Evolutionary conservation across 2,888 invertebrate species (phyloP), one percentile per base, ranked within the genome.

Genomic region (Podabrus alpinus): DNA sequence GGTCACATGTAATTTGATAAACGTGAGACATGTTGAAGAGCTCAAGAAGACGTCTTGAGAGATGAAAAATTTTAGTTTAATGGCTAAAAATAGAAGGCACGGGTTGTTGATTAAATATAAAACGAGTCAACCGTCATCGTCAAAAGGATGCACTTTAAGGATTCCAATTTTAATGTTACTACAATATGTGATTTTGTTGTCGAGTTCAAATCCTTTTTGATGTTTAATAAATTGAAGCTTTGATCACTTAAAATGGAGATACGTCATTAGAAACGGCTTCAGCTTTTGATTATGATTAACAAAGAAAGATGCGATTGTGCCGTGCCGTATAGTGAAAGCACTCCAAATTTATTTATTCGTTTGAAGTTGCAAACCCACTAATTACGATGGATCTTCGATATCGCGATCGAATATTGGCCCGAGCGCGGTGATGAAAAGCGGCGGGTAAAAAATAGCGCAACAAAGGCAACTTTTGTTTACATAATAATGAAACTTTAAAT

Each of bases 401-500:
- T 21, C 9, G 21, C 17, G 60, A 62, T 66, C 66, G 66, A 15
- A 11, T 59, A 45, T 29, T 59, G 29, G 11, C 66, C 11, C 59
- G 24, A 70, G 64, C 68, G 66, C 25, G 66, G 66, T 45, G 29
- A 64, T 17, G 69, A 13, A 61, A 60, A 64, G 70, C 19, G 72
- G 72, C 75, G 75, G 68, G 66, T 73, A 75, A 74, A 72, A 68
- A 77, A 77, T 74, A 72, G 70, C 70, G 60, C 70, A 61, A 75
- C 64, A 77, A 68, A 69, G 64, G 80, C 73, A 76, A 72, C 77
- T 75, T 80, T 79, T 80, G 79, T 80, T 82, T 80, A 80, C 78
- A 79, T 78, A 82, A 81, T 81, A 80, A 80, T 80, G 80, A 78
- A 71, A 72, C 77, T 76, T 77, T 82, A 82, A 81, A 82, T 82